Evolutionary conservation across 2,797 vertebrate species (phyloP).

Genomic region (Atherinosoma microstoma): DNA sequence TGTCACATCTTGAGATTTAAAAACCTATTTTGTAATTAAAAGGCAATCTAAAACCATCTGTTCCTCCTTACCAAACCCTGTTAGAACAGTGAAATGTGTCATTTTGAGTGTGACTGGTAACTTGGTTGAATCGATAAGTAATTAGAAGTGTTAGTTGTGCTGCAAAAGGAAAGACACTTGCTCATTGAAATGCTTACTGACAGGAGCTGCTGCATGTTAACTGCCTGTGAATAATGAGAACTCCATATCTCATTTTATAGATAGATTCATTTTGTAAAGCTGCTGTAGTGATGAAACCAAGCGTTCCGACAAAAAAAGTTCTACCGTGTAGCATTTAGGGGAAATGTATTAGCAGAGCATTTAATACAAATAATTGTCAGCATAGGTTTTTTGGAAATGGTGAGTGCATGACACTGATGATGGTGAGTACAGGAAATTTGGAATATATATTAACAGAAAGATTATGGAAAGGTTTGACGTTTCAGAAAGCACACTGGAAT

Average conservation of each 20-base stretch:
- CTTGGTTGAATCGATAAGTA: slow-evolving; percentile 53
- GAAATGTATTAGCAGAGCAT: too few relatives aligned
- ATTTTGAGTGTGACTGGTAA: slow-evolving; percentile 55
- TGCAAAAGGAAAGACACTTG: slow-evolving; percentile 31
- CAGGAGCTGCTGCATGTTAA: slow-evolving; percentile 46
- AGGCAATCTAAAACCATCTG: slow-evolving; percentile 53
- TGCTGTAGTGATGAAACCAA: background rate
- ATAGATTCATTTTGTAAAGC: background rate
- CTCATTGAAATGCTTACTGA: slow-evolving; percentile 46
- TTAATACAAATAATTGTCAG: too few relatives aligned
- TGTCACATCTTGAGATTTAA: slow-evolving; percentile 10
- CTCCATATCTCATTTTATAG: slow-evolving; percentile 15
- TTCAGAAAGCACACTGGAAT: too few relatives aligned
- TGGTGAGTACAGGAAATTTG: too few relatives aligned
- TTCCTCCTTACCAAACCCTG: slow-evolving; percentile 25
- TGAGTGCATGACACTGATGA: too few relatives aligned
- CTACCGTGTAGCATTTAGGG: background rate
- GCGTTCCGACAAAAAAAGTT: background rate
- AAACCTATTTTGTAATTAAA: slow-evolving; percentile 50
- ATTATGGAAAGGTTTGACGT: too few relatives aligned
- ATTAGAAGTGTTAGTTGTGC: slow-evolving; percentile 56
- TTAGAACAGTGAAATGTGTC: slow-evolving; percentile 41
- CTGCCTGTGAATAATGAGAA: slow-evolving; percentile 50
- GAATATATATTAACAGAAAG: too few relatives aligned
- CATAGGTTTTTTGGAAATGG: too few relatives aligned